A percentile compares a stretch with the other conserved stretches of the same genome.
phyloP scores from a whole-genome alignment of 2,113 vertebrate species.

The Tylochromis polylepis region DNA sequence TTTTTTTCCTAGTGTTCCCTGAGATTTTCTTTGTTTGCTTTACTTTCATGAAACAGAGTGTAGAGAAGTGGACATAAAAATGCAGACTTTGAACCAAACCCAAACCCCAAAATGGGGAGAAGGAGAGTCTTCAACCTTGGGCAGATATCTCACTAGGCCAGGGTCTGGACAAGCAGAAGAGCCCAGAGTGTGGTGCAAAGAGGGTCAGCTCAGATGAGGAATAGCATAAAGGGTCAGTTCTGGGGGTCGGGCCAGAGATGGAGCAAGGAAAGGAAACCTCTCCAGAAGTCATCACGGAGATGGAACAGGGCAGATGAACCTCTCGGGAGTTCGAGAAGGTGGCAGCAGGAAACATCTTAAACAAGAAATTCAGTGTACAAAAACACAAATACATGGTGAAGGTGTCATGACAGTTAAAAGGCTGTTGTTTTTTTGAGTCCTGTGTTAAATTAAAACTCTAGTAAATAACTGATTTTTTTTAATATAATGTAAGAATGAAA shows the following conservation, averaged over 20 bases:
- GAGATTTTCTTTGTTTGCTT: not conserved
- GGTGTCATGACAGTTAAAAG: not conserved
- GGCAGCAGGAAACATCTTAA: not conserved
- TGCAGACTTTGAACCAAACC: not conserved
- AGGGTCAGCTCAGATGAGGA: too few relatives aligned
- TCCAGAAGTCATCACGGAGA: not conserved
- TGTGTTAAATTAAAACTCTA: not conserved
- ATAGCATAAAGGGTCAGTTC: not conserved
- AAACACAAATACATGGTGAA: not conserved
- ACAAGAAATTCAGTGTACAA: not conserved
- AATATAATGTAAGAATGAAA: not conserved
- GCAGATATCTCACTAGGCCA: not conserved
- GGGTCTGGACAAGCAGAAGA: not conserved
- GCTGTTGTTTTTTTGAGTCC: not conserved
- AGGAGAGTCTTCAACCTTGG: not conserved
- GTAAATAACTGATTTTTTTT: not conserved
- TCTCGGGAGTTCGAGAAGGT: not conserved
- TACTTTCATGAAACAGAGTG: rapidly evolving
- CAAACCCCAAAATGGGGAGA: too few relatives aligned
- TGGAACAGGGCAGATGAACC: not conserved
- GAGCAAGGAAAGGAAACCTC: not conserved
- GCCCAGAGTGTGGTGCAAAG: too few relatives aligned
- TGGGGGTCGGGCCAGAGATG: not conserved
- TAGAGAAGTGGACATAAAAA: not conserved
- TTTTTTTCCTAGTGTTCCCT: not conserved